Percentiles rank a stretch among this genome's conserved stretches.
Evolutionary conservation across 2,113 vertebrate species (phyloP).

Genomic region (Orycteropus afer): DNA sequence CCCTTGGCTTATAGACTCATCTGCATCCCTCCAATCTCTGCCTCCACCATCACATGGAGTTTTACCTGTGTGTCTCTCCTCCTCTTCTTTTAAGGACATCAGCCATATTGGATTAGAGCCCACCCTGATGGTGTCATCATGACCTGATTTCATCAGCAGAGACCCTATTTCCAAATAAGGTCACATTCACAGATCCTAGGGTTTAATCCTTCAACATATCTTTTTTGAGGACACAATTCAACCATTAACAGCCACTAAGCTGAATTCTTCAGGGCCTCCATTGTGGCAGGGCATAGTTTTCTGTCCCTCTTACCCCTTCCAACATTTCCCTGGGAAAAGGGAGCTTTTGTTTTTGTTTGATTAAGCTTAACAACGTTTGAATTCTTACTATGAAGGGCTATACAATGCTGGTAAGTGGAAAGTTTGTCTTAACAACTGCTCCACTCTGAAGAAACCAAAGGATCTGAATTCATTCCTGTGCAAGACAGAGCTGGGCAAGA

Average conservation of each 20-base stretch:
- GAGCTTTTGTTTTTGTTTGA: background rate
- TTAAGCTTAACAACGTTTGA: background rate
- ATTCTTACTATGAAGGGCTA: background rate
- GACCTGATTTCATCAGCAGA: background rate
- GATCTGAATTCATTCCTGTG: background rate
- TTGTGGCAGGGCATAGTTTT: background rate
- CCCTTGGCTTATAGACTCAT: background rate
- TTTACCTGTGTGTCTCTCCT: background rate
- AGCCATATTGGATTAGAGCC: background rate
- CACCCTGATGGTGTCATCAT: background rate
- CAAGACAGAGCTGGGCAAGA: background rate
- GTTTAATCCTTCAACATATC: background rate
- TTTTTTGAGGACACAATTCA: background rate
- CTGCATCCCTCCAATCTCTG: background rate
- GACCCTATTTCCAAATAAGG: background rate
- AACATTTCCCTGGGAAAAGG: background rate
- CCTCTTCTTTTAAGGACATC: background rate
- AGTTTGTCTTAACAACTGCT: background rate
- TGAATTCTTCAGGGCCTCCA: background rate
- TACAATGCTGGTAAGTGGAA: background rate
- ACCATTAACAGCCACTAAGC: background rate
- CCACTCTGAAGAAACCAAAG: background rate
- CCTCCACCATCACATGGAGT: background rate
- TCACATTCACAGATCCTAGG: background rate
- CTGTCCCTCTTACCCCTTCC: background rate